Conservation (phyloP, 2,113 vertebrate genomes). For the Oreochromis aureus region DNA sequence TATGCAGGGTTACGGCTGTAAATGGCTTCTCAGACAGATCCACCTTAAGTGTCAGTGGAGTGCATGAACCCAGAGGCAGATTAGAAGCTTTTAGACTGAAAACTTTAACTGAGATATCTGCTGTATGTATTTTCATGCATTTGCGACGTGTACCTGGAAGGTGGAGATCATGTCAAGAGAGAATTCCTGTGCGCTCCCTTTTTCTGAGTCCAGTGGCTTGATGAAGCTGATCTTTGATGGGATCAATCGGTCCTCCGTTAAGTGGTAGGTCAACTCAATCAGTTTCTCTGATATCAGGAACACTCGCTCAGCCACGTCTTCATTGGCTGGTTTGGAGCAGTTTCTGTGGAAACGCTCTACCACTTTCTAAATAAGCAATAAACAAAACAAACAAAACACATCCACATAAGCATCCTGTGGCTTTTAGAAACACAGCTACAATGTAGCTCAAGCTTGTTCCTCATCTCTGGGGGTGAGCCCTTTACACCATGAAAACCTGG, state of each 20-base stretch:
- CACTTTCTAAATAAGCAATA: constrained; percentile 72
- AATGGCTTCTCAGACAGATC: constrained; percentile 66
- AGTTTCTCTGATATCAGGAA: constrained; percentile 70
- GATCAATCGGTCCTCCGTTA: constrained; percentile 69
- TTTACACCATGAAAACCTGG: background rate
- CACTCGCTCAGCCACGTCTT: constrained; percentile 79
- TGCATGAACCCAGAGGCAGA: background rate
- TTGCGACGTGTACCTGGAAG: background rate
- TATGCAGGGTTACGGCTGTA: constrained; percentile 59
- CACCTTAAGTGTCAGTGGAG: constrained; percentile 62
- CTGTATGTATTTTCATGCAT: fast-evolving
- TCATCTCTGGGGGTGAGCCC: background rate
- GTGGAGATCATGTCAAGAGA: background rate
- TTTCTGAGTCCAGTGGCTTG: constrained; percentile 28
- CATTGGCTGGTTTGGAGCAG: constrained; percentile 64
- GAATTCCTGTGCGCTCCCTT: background rate
- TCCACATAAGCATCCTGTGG: background rate
- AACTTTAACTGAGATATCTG: background rate
- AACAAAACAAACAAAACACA: background rate
- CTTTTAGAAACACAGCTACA: background rate
- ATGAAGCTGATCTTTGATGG: constrained; percentile 75
- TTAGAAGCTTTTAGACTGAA: background rate
- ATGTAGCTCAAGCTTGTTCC: background rate
- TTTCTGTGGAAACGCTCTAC: constrained; percentile 83
- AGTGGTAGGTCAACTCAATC: constrained; percentile 80